phyloP scores from a whole-genome alignment of 1,140 invertebrate genomes.

The Brachionus koreanus region DNA sequence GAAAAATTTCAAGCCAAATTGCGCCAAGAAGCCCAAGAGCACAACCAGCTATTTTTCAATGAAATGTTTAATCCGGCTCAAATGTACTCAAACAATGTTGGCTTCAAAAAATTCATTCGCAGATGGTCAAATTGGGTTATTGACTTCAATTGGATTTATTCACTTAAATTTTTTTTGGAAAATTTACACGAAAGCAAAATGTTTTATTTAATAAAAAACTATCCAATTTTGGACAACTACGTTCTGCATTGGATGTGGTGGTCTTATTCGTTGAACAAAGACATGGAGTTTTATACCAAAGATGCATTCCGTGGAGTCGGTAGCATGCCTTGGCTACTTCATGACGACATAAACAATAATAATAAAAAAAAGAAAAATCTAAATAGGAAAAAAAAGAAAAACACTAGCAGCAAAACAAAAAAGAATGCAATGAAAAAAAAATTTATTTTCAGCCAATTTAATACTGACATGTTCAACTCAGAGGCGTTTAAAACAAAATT shows the following conservation, averaged over 20 bases:
- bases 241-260: constrained; percentile 43
- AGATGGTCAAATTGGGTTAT: constrained; percentile 34
- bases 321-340: constrained; percentile 16
- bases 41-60: not conserved
- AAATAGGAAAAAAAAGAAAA: constrained; percentile 14
- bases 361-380: constrained; percentile 41
- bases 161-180: constrained; percentile 29
- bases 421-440: constrained; percentile 10
- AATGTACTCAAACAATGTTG: not conserved
- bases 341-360: constrained; percentile 24
- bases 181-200: constrained; percentile 1
- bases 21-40: not conserved
- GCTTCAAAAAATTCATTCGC: constrained; percentile 38
- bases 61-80: not conserved
- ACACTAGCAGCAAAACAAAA: not conserved
- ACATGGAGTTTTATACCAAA: constrained; percentile 25
- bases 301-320: constrained; percentile 17
- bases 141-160: constrained; percentile 41
- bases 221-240: constrained; percentile 42
- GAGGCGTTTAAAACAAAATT: not conserved
- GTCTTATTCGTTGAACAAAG: constrained; percentile 17
- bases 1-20: constrained; percentile 28
- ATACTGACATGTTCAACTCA: not conserved
- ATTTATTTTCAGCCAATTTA: not conserved
- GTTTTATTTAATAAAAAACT: constrained; percentile 28